Evolutionary conservation across 2,888 invertebrate genomes (phyloP).

Genomic region (Cheilosia vulpina): DNA sequence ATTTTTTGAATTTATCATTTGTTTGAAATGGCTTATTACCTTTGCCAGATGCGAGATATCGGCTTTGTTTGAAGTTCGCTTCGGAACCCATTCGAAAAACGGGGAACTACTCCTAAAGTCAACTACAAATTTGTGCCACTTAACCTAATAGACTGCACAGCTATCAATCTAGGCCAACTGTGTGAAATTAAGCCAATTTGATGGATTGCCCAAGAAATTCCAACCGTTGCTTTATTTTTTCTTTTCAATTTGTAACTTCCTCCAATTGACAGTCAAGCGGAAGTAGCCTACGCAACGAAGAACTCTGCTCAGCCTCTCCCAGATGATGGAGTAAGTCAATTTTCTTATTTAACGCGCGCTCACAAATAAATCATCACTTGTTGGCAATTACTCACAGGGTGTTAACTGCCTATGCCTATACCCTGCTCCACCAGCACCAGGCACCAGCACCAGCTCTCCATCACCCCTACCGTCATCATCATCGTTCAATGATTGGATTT

Average conservation of each 20-base stretch:
- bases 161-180: conserved; percentile 19
- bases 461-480: conserved; percentile 45
- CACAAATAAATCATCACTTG: conserved; percentile 73
- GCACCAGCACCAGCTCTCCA: conserved; percentile 31
- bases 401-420: conserved; percentile 48
- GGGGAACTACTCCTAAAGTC: neutral
- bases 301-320: conserved; percentile 19
- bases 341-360: conserved; percentile 72
- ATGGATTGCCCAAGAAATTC: conserved; percentile 39
- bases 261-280: conserved; percentile 56
- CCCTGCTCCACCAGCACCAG: neutral
- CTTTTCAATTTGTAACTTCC: conserved; percentile 48
- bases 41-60: too few relatives aligned
- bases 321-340: conserved; percentile 72
- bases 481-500: conserved; percentile 52
- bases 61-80: too few relatives aligned
- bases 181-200: conserved; percentile 37
- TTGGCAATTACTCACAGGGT: conserved; percentile 70
- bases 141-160: neutral
- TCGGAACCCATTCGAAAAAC: too few relatives aligned
- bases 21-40: too few relatives aligned
- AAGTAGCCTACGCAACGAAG: conserved; percentile 41
- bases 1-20: too few relatives aligned
- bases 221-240: neutral
- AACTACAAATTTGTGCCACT: neutral